Evolutionary conservation across 2,888 invertebrate genomes (phyloP), one percentile per base, ranked within the genome.

Genomic region (Polyommatus icarus): DNA sequence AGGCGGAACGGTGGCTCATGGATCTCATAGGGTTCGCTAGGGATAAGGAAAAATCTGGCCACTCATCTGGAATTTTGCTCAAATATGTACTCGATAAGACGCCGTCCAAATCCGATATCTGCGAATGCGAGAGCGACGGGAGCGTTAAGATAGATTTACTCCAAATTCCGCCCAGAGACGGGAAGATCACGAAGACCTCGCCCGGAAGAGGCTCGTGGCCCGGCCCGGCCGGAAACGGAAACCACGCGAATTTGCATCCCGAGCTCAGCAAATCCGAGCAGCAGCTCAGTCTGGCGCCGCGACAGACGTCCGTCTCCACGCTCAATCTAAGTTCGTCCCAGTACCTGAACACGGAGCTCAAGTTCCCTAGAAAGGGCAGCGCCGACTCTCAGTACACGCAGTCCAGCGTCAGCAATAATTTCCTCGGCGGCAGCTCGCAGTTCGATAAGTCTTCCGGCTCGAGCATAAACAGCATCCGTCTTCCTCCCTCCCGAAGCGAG

Each of bases 11-110:
- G 24, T 99, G 99, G 99, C 95, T 99, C 29, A 98, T 99, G 96
- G 99, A 99, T 86, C 97, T 99, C 7, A 98, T 99, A 78, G 96
- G 98, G 0, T 98, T 98, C 87, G 99, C 99, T 0, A 95, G 99
- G 80, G 99, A 99, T 80, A 94, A 93, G 82, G 94, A 93, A 80
- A 94, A 93, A 81, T 87, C 91, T 12, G 85, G 87, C 1, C 87
- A 89, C 2, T 90, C 90, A 80, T 94, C 95, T 50, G 93, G 95
- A 72, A 93, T 93, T 87, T 85, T 92, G 82, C 88, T 94, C 83
- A 94, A 91, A 84, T 84, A 91, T 77, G 84, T 94, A 61, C 83
- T 93, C 78, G 92, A 93, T 75, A 91, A 89, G 80, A 90, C 88
- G 67, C 88, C 87, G 8, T 84, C 87, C 24, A 87, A 88, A 78